Base-by-base conservation (phyloP, 2,797 vertebrate genomes). In the Centroberyx gerrardi region DNA sequence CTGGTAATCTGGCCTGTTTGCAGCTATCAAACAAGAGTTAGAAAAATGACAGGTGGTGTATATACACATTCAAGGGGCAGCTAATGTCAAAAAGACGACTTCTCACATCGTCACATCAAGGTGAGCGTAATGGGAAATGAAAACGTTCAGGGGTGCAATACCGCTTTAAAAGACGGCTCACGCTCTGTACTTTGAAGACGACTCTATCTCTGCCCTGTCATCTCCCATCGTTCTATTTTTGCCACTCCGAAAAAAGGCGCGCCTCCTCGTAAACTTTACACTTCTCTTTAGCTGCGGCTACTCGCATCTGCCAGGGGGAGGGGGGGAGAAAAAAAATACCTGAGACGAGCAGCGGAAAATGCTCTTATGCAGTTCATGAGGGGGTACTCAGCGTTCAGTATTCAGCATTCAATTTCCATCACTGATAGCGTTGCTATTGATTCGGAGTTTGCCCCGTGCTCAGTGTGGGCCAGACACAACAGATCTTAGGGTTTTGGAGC, bases 351-450 rank as follows among this genome's bases (percentile, higher is more conserved):
- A 93, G 85, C 78, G 28, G 62, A 75, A 74, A 96, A 95, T 93
- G 94, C 89, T 94, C 89, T 96, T 92, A 94, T 78, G 83, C 77
- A 84, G 78, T 84, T 85, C 22, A 75, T 87, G 88, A 94, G 82
- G 76, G 69, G 69, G 52, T 91, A 90, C 90, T 92, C 77, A 75
- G 89, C 82, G 89, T 67, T 81, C 95, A 94, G 93, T 94, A 94
- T 93, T 95, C 93, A 92, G 93, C 94, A 93, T 97, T 95, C 96
- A 93, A 95, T 96, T 97, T 96, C 92, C 91, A 93, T 93, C 93
- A 92, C 92, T 95, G 93, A 96, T 96, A 94, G 90, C 88, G 80
- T 90, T 94, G 91, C 87, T 96, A 97, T 97, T 93, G 96, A 97
- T 96, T 95, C 90, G 84, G 84, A 94, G 95, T 95, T 93, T 93